Base-by-base conservation (phyloP, 2,797 vertebrate genomes). In the Crax fasciolata region DNA sequence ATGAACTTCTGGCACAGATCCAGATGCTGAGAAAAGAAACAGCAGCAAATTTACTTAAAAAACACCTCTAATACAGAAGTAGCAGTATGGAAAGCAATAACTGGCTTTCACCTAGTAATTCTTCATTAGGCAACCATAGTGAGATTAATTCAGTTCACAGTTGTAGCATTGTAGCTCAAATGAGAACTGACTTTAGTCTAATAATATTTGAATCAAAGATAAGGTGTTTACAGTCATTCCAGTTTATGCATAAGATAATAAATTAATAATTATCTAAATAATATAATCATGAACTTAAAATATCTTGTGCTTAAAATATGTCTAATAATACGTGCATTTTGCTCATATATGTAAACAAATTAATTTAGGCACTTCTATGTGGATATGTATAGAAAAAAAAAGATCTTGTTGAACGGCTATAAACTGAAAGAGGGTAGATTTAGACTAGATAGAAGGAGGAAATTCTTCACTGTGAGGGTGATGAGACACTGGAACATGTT, bases 1-100 rank as follows among this genome's bases (percentile, higher is more conserved):
- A 7, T 95, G 91, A 91, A 93, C 52, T 87, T 90, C 74, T 95
- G 85, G 68, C 43, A 0, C 39, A 87, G 7, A 21, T 93, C 72
- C 65, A 90, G 72, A 74, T 85, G 52, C 39, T 89, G 68, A 72
- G 71, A 90, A 91, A 86, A 89, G 65, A 76, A 94, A 67, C 38
- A 89, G 80, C 55, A 81, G 63, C 35, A 92, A 88, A 28, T 61
- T 77, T 77, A 87, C 59, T 85, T 91, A 91, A 94, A 87, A 54
- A 83, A 15, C 59, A 78, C 54, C 39, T 90, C 58, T 67, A 92
- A 84, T n/a, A 74, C 77, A 92, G 70, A 80, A 94, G 17, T 4
- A 17, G n/a, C 24, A 54, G 21, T 21, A 70, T 44, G 24, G 85
- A 80, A 87, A 91, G 28, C 39, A 38, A 20, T 39, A 86, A 35